Base-by-base conservation (phyloP, 2,797 vertebrate genomes). In the Gila robusta region DNA sequence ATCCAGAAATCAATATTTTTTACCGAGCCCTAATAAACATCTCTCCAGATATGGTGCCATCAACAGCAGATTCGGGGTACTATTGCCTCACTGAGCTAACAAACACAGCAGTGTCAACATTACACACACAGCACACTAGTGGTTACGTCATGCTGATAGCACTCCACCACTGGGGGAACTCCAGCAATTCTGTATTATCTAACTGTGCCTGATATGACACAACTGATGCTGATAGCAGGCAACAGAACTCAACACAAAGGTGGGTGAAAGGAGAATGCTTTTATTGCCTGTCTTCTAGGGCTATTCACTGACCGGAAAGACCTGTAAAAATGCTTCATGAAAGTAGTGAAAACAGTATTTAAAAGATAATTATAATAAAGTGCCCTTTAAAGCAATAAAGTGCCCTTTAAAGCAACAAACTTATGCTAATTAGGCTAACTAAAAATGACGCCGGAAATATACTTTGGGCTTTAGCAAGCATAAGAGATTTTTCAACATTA, bases 111-210 rank as follows among this genome's bases (percentile, higher is more conserved):
- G 47, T 49, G 78, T 85, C 78, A 85, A 82, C 73, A 82, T 66
- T 73, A 80, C 73, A 56, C 49, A 84, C 3, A 16, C 52, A 54
- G 26, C 11, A 19, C 49, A 35, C 37, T n/a, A 56, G 39, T 83
- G 37, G 64, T 81, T 81, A 87, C 11, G 12, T 81, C 77, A 84
- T 56, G 26, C 35, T 52, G 47, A 69, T 73, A 69, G 35, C 76
- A 41, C 32, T 37, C 56, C 78, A 71, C 83, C 66, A 81, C 54
- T 81, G 78, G 56, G 78, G 70, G 59, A 86, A 66, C 84, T 86
- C 78, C 78, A 81, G 77, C 54, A 73, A 73, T 72, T 37, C 14
- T 39, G 56, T 54, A 78, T 81, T 81, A 86, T 86, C 78, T 73
- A 64, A 74, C 70, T 3, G 14, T 5, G 69, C 28, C n/a, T 81